Evolutionary conservation across 2,888 invertebrate genomes (phyloP), one percentile per base, ranked within the genome.

Genomic region (Altica lythri): DNA sequence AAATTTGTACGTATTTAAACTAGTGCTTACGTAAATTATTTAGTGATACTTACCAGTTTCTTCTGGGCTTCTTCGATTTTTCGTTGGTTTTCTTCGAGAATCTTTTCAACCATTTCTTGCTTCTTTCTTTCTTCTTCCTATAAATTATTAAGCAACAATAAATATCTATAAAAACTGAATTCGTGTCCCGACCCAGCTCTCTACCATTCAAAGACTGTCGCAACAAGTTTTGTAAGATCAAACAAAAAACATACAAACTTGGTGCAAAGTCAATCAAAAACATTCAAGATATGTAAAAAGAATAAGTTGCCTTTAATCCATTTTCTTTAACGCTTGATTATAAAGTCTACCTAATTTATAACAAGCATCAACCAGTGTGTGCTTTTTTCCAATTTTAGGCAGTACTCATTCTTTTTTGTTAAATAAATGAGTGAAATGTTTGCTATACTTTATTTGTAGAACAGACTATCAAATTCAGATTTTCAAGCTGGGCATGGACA

Each of bases 121-220:
- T 96, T 95, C 81, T 89, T 88, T 79, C 87, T 86, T 83, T 97
- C 96, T 85, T 95, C 95, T 84, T 95, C 96, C 96, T 97, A 91
- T 85, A 86, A 86, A 80, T 83, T 78, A 80, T 78, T 79, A 78
- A 80, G 77, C 70, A 61, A 54, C 60, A 70, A 69, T 63, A 78
- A 77, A 72, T 78, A 77, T 77, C 75, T 68, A 71, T 67, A 59
- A 46, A 40, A 44, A 51, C 46, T 51, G 58, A 57, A 54, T 61
- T 65, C 61, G 56, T 64, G 68, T 68, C 73, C 70, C 66, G 67
- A 69, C 72, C 73, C 66, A 72, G 70, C 69, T 62, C 60, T 60
- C 68, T 56, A 55, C 51, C 61, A 62, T 40, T 50, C 47, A 22
- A n/a, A 47, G 38, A 56, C 40, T 59, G 52, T 52, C 48, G 37